Conservation (phyloP, 2,888 invertebrate genomes). For the Terebella lapidaria region DNA sequence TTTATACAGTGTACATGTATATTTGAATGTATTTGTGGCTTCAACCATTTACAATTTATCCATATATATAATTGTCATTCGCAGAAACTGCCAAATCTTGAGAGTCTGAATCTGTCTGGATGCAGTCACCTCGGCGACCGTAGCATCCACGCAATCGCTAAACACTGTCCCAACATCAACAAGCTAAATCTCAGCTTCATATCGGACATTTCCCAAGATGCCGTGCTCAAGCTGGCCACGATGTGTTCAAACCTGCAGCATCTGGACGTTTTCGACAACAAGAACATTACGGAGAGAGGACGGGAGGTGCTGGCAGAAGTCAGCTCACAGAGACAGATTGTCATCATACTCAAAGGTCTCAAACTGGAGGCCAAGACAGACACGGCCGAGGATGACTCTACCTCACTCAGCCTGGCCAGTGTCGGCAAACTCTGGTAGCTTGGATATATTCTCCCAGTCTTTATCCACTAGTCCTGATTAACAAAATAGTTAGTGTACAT, state of each 20-base stretch:
- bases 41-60: neutral
- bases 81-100: conserved; percentile 37
- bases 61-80: neutral
- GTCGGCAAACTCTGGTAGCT: conserved; percentile 6
- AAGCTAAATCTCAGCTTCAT: conserved; percentile 34
- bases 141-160: conserved; percentile 28
- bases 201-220: conserved; percentile 29
- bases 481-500: too few relatives aligned
- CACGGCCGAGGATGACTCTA: neutral
- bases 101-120: conserved; percentile 34
- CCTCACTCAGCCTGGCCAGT: conserved; percentile 1
- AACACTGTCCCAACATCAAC: conserved; percentile 28
- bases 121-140: conserved; percentile 41
- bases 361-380: too few relatives aligned
- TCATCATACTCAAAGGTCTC: conserved; percentile 30
- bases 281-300: conserved; percentile 28
- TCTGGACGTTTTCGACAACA: conserved; percentile 38
- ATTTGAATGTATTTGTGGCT: neutral
- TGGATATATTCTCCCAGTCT: too few relatives aligned
- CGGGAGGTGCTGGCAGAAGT: conserved; percentile 24
- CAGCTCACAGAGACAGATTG: conserved; percentile 27
- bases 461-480: too few relatives aligned
- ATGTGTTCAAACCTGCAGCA: conserved; percentile 27
- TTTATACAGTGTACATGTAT: too few relatives aligned
- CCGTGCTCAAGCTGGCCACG: conserved; percentile 32